phyloP scores from a whole-genome alignment of 2,888 invertebrate genomes.

The Apamea epomidion region DNA sequence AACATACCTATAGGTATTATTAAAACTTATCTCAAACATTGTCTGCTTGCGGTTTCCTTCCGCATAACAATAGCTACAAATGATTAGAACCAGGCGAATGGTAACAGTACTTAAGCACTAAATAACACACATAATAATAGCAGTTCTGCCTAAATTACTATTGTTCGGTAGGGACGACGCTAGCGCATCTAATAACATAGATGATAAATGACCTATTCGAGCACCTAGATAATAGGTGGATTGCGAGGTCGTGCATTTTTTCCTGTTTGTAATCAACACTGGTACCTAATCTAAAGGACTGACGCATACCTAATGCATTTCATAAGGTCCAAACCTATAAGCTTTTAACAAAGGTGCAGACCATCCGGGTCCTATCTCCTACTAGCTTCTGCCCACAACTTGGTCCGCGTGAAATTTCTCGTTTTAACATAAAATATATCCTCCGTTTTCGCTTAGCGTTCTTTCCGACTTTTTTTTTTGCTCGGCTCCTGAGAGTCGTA shows the following conservation, averaged over 20 bases:
- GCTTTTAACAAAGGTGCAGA: background rate
- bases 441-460: background rate
- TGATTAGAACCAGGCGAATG: background rate
- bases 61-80: background rate
- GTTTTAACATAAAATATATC: too few species aligned
- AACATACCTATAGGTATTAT: background rate
- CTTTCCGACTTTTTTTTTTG: background rate
- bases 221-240: constrained; percentile 1
- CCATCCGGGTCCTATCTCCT: background rate
- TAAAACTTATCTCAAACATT: background rate
- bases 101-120: background rate
- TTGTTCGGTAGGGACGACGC: constrained; percentile 10
- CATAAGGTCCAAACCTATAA: background rate
- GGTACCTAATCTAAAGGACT: background rate
- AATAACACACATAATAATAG: constrained; percentile 32
- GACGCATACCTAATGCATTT: background rate
- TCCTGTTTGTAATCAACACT: background rate
- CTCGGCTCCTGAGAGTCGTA: background rate
- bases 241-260: background rate
- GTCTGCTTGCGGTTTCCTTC: background rate
- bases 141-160: constrained; percentile 24
- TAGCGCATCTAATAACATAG: constrained; percentile 44
- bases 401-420: background rate
- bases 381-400: background rate
- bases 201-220: constrained; percentile 31